Base-by-base conservation (phyloP, 2,797 vertebrate genomes). In the Tenualosa ilisha region DNA sequence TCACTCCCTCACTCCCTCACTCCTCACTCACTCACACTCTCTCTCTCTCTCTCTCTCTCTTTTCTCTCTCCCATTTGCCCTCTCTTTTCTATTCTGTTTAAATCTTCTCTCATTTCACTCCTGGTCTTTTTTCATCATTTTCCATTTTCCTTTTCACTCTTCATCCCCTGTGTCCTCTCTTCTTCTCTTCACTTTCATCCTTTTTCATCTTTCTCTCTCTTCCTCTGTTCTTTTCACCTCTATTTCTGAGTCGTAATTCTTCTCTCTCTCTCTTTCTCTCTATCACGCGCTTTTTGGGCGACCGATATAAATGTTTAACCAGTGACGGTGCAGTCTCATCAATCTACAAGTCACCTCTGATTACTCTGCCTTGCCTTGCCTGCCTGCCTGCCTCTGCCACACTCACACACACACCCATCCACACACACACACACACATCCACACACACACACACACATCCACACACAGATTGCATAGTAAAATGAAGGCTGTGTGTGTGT, bases 301-400 rank as follows among this genome's bases (percentile, higher is more conserved):
- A 83, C 82, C 61, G 84, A 86, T 89, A 89, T 91, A 92, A 92
- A 92, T 91, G 91, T 92, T 92, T 91, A 90, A 91, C 88, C 88
- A 90, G 87, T 61, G 87, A 85, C 84, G 81, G 79, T 81, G 75
- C 40, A 68, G 89, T 87, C 86, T 87, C 90, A 91, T 91, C 88
- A 91, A 91, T 92, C 89, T 87, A 51, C 17, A 81, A 87, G 89
- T 91, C 90, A 88, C 87, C 88, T 89, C 88, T 89, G 87, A 91
- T 91, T 91, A 90, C 85, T 83, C 84, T 75, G 85, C 83, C 81
- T 75, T 87, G 85, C 83, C 81, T 75, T 87, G 43, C 65, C 40
- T 82, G 81, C 85, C 81, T 84, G 85, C 83, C 11, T 54, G 53
- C 53, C 53, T n/a, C 22, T 83, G 56, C 82, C 81, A 83, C 85